Conservation (phyloP, 64 coral and sea anemone species). For the Trachythela sp. region DNA sequence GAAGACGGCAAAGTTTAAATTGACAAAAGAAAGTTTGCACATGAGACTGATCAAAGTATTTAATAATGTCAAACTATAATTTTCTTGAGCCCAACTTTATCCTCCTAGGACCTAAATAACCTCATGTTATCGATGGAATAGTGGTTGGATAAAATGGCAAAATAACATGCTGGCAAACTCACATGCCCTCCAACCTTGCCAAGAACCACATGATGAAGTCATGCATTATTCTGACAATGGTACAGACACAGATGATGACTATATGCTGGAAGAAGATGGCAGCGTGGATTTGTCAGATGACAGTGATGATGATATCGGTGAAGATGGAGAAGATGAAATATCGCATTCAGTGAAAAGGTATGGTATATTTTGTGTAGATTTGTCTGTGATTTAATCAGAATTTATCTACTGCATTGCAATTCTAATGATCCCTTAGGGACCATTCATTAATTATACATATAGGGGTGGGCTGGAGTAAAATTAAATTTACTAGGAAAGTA, state of each 20-base stretch:
- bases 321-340: neutral
- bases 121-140: too few relatives aligned
- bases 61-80: neutral
- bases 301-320: neutral
- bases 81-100: too few relatives aligned
- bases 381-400: too few relatives aligned
- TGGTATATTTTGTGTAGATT: too few relatives aligned
- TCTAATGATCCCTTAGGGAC: too few relatives aligned
- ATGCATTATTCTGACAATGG: neutral
- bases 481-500: too few relatives aligned
- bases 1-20: neutral
- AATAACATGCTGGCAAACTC: neutral
- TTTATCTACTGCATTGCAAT: too few relatives aligned
- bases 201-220: neutral
- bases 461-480: too few relatives aligned
- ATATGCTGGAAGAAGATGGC: neutral
- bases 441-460: too few relatives aligned
- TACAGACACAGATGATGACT: neutral
- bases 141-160: too few relatives aligned
- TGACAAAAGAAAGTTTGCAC: neutral
- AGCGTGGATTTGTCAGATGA: neutral
- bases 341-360: neutral
- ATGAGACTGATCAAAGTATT: neutral
- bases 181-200: too few relatives aligned
- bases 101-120: too few relatives aligned